Base-by-base conservation (phyloP, 2,797 vertebrate species). In the Periparus ater region DNA sequence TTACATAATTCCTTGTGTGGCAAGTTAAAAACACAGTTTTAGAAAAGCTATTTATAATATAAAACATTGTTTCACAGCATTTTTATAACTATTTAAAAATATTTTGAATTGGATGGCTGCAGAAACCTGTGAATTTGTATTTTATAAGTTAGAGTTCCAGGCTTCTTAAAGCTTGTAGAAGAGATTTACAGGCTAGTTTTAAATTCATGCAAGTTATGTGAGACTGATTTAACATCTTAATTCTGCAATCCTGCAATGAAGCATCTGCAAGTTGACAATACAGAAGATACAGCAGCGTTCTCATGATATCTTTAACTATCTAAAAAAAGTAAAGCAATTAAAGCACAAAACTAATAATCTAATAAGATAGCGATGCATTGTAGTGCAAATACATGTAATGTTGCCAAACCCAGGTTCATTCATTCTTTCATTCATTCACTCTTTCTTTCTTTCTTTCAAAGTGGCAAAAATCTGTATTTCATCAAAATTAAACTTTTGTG, bases 231-330 rank as follows among this genome's bases (percentile, higher is more conserved):
- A 93, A 97, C 96, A 96, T 94, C 97, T 97, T 97, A 97, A 97
- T 98, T 97, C 86, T 96, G 97, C 98, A 98, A 98, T 98, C 97
- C 97, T 98, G 98, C 89, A 97, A 98, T 86, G 84, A 98, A 98
- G 98, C 98, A 99, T 99, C 98, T 99, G 99, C 99, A 99, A 99
- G 99, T 99, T 99, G 99, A 99, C 99, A 99, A 99, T 99, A 99
- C 98, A 99, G 97, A 99, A 98, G 98, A 98, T 98, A 98, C 95
- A 98, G 98, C 98, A 98, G 98, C 98, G 98, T 98, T 98, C 97
- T 99, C 97, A 98, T 98, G 97, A 98, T 98, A 98, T 95, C 95
- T 97, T 97, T 97, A 89, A 88, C 94, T 88, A 89, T 96, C 93
- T 96, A 91, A 95, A 95, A 87, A 86, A 93, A 97, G 95, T 87